A percentile compares a stretch with the other conserved stretches of the same genome.
Evolutionary conservation across 2,797 vertebrate species (phyloP).

Genomic region (Aeoliscus strigatus): DNA sequence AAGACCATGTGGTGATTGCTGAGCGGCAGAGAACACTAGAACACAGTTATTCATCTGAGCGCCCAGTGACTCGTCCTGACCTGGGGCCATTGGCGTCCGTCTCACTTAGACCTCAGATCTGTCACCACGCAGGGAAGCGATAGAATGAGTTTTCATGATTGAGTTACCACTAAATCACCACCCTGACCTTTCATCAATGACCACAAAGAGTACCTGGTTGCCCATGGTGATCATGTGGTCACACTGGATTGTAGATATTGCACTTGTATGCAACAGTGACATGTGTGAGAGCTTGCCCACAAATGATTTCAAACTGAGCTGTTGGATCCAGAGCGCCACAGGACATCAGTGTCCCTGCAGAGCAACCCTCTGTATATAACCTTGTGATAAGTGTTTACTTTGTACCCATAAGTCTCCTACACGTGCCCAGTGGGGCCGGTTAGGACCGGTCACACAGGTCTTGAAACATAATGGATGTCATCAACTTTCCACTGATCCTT

Average conservation of each 20-base stretch:
- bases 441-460: conserved; percentile 16
- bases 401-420: conserved; percentile 6
- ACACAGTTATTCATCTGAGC: no score
- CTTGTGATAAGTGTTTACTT: conserved; percentile 21
- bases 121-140: background rate
- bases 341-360: conserved; percentile 13
- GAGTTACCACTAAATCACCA: background rate
- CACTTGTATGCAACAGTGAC: no score
- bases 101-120: no score
- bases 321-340: conserved; percentile 7
- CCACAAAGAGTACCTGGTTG: background rate
- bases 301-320: conserved; percentile 28
- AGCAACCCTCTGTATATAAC: conserved; percentile 9
- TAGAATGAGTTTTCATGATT: background rate
- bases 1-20: no score
- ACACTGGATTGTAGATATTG: no score
- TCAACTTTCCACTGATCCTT: conserved; percentile 3
- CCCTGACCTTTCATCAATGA: background rate
- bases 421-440: conserved; percentile 7
- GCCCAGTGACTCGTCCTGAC: no score
- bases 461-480: conserved; percentile 14
- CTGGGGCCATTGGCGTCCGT: no score
- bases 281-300: background rate
- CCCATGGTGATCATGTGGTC: background rate
- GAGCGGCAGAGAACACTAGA: no score